Base-by-base conservation (phyloP, 2,113 vertebrate species). In the Hemicordylus capensis region DNA sequence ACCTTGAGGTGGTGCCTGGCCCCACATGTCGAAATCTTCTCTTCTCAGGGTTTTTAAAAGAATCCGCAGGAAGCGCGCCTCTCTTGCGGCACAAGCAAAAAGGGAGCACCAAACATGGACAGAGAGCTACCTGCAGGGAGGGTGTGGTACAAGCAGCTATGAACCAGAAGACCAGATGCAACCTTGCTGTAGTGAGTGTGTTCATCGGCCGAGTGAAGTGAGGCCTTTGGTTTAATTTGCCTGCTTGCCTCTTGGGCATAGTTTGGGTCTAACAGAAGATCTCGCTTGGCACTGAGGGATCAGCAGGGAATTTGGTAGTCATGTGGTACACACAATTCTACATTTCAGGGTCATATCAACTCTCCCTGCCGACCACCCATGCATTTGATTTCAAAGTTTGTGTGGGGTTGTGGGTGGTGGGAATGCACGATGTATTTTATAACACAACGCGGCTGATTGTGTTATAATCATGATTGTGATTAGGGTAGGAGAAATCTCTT, bases 31-130 rank as follows among this genome's bases (percentile, higher is more conserved):
- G 17, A 22, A 9, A 44, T 63, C 3, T 22, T 76, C 8, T 75
- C 14, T 81, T 26, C 63, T 39, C 42, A 87, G 85, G 63, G 64
- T 77, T 48, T 87, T 87, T 54, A 87, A 70, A 70, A 87, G 54
- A 76, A 75, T 46, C 24, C 64, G 14, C 48, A 81, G 46, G 39
- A 87, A 76, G 63, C 79, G 12, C 31, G 15, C 51, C 20, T 46
- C 72, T 67, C 2, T 51, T 37, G 46, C 8, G 14, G 15, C 17
- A 4, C 11, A n/a, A 44, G 4, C 24, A 66, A 75, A 81, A 56
- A 3, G 1, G 24, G 11, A 31, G 26, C 31, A 39, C 34, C 74
- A 28, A 9, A 42, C 8, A 6, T 54, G 34, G 48, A 37, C 58
- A 59, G 76, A 80, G 26, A 10, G 0, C 2, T 54, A 17, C 26